Conservation (phyloP, 1,140 invertebrate genomes). For the Bradysia coprophila region DNA sequence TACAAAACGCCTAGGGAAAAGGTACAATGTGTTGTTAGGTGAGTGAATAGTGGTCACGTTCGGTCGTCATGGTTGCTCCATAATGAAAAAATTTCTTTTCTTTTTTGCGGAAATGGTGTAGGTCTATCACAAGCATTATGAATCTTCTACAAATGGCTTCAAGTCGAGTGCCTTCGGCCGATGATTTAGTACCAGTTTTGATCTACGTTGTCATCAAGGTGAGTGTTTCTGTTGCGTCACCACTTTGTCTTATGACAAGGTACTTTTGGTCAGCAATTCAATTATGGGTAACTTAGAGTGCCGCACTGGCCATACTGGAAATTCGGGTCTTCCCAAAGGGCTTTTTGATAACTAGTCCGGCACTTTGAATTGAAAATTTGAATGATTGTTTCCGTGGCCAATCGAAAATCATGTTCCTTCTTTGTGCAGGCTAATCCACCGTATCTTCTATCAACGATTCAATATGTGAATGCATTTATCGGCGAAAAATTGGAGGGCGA, state of each 20-base stretch:
- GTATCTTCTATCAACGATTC: conserved; percentile 85
- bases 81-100: too few relatives aligned
- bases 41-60: too few relatives aligned
- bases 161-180: conserved; percentile 73
- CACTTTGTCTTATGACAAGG: too few relatives aligned
- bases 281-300: too few relatives aligned
- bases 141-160: conserved; percentile 73
- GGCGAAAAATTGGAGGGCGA: conserved; percentile 69
- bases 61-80: too few relatives aligned
- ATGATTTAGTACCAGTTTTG: conserved; percentile 91
- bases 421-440: conserved; percentile 73
- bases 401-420: too few relatives aligned
- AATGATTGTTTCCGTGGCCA: too few relatives aligned
- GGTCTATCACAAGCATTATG: conserved; percentile 85
- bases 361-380: conserved; percentile 1
- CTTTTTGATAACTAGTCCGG: background rate
- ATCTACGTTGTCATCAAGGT: conserved; percentile 94
- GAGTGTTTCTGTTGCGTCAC: conserved; percentile 11
- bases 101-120: too few relatives aligned
- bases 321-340: too few relatives aligned
- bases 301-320: too few relatives aligned
- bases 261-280: too few relatives aligned
- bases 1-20: conserved; percentile 93
- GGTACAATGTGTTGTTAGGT: conserved; percentile 44
- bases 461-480: conserved; percentile 90